Base-by-base conservation (phyloP, 2,797 vertebrate species). In the Diplodus puntazzo region DNA sequence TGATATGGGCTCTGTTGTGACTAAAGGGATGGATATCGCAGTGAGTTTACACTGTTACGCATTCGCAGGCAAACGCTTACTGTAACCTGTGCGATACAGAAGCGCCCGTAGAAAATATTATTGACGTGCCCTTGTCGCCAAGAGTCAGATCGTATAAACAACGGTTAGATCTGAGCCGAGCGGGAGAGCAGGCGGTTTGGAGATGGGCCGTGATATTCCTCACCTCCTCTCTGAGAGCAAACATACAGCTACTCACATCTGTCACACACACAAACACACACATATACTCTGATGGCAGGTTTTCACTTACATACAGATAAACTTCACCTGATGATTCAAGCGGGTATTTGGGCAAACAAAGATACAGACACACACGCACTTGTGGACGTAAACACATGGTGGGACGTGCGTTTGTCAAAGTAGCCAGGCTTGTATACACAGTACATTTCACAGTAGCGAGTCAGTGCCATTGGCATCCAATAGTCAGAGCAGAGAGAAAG, bases 51-150 rank as follows among this genome's bases (percentile, higher is more conserved):
- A 69, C 69, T 20, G 43, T 60, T 64, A 74, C 54, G 21, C 68
- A 43, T 85, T 89, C 75, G 72, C 82, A 81, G 69, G 68, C 79
- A 80, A 67, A 77, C 27, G 46, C 69, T 86, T 79, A 79, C 77
- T 86, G 71, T 77, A 81, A 75, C 77, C 64, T 71, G 72, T 34
- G 62, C 27, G 89, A 94, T 83, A 86, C 80, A 83, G 82, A 88
- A 71, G 69, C 50, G 66, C 49, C 18, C 53, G 79, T 30, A 82
- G 77, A 93, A 91, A 94, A 89, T 91, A 91, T 93, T 91, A 89
- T 87, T 72, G 71, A 95, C 86, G 88, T 93, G 92, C 92, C 70
- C 61, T 82, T 83, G 92, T 94, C 93, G 94, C 94, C 86, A 94
- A 83, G 94, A 92, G 83, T 90, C 81, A 8, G 64, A 83, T 79